A percentile compares a stretch with the other conserved stretches of the same genome.
Conservation (phyloP, 2,113 vertebrate species). For the Bubo scandiacus region DNA sequence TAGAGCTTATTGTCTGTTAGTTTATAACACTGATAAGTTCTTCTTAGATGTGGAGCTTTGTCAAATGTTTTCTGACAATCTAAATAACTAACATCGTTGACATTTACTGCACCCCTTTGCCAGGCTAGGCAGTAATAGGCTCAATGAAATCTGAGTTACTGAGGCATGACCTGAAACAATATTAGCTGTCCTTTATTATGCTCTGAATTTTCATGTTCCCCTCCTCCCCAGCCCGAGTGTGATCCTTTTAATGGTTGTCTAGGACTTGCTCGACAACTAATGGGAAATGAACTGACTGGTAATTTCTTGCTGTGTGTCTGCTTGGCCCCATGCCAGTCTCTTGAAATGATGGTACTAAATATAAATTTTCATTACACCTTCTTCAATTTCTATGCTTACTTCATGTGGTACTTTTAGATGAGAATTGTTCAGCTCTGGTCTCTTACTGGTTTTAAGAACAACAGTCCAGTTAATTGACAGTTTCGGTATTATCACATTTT, state of each 20-base stretch:
- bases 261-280: slow-evolving; percentile 56
- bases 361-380: slow-evolving; percentile 59
- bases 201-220: slow-evolving; percentile 53
- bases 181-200: slow-evolving; percentile 57
- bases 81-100: slow-evolving; percentile 38
- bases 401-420: slow-evolving; percentile 22
- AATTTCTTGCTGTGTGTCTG: slow-evolving; percentile 47
- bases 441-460: slow-evolving; percentile 45
- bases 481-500: slow-evolving; percentile 26
- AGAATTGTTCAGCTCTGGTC: not conserved
- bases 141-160: slow-evolving; percentile 51
- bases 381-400: slow-evolving; percentile 37
- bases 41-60: not conserved
- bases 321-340: slow-evolving; percentile 35
- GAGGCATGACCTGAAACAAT: slow-evolving; percentile 62
- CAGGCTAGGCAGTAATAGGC: not conserved
- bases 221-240: slow-evolving; percentile 13
- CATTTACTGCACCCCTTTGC: slow-evolving; percentile 40
- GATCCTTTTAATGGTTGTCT: slow-evolving; percentile 60
- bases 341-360: slow-evolving; percentile 50
- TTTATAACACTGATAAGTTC: not conserved
- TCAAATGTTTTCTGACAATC: slow-evolving; percentile 47
- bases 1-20: slow-evolving; percentile 10
- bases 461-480: slow-evolving; percentile 55
- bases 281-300: slow-evolving; percentile 59